Evolutionary conservation across 2,113 vertebrate genomes (phyloP).

Genomic region (Mastomys coucha): DNA sequence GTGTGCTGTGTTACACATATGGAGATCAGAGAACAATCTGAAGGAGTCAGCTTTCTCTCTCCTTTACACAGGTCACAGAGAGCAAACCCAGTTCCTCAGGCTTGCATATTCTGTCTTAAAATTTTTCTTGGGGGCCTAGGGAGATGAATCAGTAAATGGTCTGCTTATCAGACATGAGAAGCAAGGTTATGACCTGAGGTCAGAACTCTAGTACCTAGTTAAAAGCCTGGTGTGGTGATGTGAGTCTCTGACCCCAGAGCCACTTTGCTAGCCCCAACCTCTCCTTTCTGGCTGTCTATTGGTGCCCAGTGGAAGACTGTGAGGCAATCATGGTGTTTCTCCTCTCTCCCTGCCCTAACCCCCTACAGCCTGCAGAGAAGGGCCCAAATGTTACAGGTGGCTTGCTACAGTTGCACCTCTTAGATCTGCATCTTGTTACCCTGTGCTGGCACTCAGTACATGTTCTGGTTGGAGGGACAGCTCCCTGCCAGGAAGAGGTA

Average conservation of each 20-base stretch:
- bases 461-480: not conserved
- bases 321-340: not conserved
- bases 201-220: not conserved
- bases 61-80: not conserved
- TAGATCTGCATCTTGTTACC: not conserved
- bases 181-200: not conserved
- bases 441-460: not conserved
- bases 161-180: not conserved
- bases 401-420: not conserved
- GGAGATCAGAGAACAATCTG: not conserved
- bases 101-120: not conserved
- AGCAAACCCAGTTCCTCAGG: not conserved
- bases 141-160: not conserved
- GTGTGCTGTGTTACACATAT: too few relatives aligned
- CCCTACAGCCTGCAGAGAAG: not conserved
- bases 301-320: not conserved
- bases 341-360: not conserved
- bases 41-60: not conserved
- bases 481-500: not conserved
- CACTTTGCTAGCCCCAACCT: not conserved
- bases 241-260: not conserved
- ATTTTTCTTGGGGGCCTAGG: not conserved
- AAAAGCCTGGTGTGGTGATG: not conserved
- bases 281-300: not conserved
- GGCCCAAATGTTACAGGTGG: not conserved